phyloP scores from a whole-genome alignment of 2,888 invertebrate genomes.

The Drosophila pseudotalamancana region DNA sequence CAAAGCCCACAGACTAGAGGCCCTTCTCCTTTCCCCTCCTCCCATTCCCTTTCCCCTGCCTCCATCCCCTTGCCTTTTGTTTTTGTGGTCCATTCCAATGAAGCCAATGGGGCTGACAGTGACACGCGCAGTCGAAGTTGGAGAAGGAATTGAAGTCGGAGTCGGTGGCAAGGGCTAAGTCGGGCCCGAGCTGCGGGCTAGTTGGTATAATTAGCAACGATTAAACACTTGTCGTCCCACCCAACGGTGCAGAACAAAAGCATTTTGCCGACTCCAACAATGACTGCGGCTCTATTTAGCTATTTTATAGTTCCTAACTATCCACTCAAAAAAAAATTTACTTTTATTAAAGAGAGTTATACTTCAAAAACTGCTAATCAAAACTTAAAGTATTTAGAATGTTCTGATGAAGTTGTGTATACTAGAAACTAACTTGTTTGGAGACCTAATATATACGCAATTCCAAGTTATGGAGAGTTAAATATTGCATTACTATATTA shows the following conservation, averaged over 20 bases:
- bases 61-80: no score
- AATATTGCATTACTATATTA: no score
- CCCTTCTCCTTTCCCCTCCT: neutral
- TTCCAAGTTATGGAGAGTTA: no score
- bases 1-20: conserved; percentile 24
- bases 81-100: conserved; percentile 13
- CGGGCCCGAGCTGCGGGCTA: conserved; percentile 2
- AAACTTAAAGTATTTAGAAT: neutral
- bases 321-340: no score
- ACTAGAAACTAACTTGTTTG: no score
- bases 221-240: conserved; percentile 79
- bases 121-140: conserved; percentile 64
- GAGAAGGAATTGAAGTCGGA: conserved; percentile 15
- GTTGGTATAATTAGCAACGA: conserved; percentile 75
- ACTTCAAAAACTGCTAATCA: no score
- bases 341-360: no score
- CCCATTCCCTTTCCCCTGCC: neutral
- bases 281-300: conserved; percentile 49
- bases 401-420: no score
- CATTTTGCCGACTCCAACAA: conserved; percentile 58
- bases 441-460: no score
- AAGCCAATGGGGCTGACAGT: conserved; percentile 55
- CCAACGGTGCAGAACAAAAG: conserved; percentile 69
- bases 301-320: conserved; percentile 43
- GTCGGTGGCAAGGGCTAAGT: neutral